Percentiles rank a stretch among this genome's conserved stretches.
phyloP scores from a whole-genome alignment of 1,140 invertebrate species.

The Lerema accius region DNA sequence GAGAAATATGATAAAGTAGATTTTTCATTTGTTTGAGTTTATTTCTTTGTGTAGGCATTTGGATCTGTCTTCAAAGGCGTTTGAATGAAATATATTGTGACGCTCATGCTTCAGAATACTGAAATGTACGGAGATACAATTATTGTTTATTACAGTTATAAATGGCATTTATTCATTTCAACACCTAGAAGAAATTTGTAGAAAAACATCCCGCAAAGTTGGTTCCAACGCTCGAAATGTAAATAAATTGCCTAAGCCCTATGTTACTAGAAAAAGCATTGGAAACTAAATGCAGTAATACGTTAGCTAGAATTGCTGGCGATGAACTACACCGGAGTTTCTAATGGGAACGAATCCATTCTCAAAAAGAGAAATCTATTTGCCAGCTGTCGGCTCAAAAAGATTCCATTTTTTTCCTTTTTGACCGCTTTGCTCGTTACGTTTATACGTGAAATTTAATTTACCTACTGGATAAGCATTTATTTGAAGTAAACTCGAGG shows the following conservation, averaged over 20 bases:
- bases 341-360: constrained; percentile 28
- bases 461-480: not conserved
- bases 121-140: not conserved
- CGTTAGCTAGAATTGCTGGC: constrained; percentile 6
- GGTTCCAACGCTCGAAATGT: not conserved
- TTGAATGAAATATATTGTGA: not conserved
- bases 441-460: constrained; percentile 19
- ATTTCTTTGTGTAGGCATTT: constrained; percentile 14
- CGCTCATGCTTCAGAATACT: not conserved
- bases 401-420: constrained; percentile 23
- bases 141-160: not conserved
- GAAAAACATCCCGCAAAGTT: not conserved
- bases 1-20: constrained; percentile 5
- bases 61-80: constrained; percentile 3
- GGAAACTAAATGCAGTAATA: constrained; percentile 11
- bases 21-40: constrained; percentile 17
- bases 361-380: constrained; percentile 29
- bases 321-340: constrained; percentile 5
- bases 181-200: no score
- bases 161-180: not conserved
- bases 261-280: constrained; percentile 10
- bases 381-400: constrained; percentile 30
- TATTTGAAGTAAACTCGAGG: not conserved
- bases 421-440: constrained; percentile 23
- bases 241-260: not conserved